Percentiles rank a stretch among this genome's conserved stretches.
Conservation (phyloP, 2,888 invertebrate genomes). For the Stenodema calcarata region DNA sequence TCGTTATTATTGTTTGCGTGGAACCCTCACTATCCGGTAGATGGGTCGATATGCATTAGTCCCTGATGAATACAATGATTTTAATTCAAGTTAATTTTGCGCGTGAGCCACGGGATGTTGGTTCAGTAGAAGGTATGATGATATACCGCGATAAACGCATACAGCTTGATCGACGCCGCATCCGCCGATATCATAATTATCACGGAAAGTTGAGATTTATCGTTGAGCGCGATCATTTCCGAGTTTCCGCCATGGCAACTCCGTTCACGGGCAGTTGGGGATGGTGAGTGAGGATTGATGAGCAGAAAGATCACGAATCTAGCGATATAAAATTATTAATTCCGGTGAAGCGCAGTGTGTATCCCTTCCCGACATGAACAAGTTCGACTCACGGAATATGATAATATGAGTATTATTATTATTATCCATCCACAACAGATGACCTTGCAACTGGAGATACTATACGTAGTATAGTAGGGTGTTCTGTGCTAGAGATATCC, state of each 20-base stretch:
- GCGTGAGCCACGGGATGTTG: too few species aligned
- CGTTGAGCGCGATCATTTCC: background rate
- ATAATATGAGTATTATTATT: too few species aligned
- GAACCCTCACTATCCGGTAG: too few species aligned
- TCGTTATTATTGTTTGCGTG: background rate
- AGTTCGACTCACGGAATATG: background rate
- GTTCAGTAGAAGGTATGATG: too few species aligned
- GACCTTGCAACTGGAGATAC: background rate
- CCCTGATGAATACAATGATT: background rate
- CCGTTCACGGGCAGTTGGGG: background rate
- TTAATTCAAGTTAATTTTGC: background rate
- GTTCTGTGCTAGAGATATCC: too few species aligned
- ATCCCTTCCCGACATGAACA: background rate
- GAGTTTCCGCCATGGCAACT: background rate
- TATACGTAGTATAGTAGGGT: background rate
- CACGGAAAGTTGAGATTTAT: background rate
- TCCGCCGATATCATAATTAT: background rate
- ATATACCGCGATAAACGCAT: background rate
- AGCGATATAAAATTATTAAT: background rate
- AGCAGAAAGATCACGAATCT: background rate
- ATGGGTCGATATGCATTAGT: background rate
- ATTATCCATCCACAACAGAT: background rate
- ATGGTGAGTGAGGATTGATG: background rate
- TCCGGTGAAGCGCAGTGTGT: background rate
- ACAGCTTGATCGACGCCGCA: background rate